phyloP scores from a whole-genome alignment of 2,113 vertebrate genomes.

The Rafetus swinhoei region DNA sequence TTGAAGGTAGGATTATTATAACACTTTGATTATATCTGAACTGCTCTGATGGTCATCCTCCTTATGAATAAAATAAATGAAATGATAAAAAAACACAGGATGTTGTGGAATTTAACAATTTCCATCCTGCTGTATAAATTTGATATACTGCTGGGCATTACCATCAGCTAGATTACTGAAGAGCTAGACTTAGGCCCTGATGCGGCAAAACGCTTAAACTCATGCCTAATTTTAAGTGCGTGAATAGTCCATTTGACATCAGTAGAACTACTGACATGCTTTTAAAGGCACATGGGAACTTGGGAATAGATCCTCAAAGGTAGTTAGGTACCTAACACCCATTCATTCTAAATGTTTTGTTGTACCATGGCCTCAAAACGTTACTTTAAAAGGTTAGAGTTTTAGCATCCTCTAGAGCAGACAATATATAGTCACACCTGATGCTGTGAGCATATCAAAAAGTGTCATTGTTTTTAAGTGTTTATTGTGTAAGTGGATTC shows the following conservation, averaged over 20 bases:
- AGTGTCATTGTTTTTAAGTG: not conserved
- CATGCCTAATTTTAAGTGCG: not conserved
- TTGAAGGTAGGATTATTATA: constrained; percentile 49
- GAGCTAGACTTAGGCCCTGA: not conserved
- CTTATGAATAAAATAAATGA: constrained; percentile 45
- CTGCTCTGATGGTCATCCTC: constrained; percentile 21
- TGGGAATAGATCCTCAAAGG: not conserved
- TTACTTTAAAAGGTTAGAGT: not conserved
- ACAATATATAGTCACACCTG: not conserved
- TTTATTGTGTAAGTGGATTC: not conserved
- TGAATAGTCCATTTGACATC: not conserved
- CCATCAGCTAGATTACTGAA: not conserved
- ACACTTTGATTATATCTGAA: constrained; percentile 53
- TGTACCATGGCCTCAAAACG: not conserved
- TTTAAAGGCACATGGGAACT: not conserved
- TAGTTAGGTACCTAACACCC: not conserved
- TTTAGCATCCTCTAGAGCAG: constrained; percentile 5
- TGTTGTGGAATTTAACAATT: not conserved
- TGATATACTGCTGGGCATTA: not conserved
- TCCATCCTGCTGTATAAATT: not conserved
- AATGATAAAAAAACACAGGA: not conserved
- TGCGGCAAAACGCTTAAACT: not conserved
- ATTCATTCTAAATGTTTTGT: not conserved
- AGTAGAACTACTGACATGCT: not conserved
- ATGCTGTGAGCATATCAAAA: not conserved